Conservation (phyloP, 1,140 invertebrate species). For the Drosophila miranda region DNA sequence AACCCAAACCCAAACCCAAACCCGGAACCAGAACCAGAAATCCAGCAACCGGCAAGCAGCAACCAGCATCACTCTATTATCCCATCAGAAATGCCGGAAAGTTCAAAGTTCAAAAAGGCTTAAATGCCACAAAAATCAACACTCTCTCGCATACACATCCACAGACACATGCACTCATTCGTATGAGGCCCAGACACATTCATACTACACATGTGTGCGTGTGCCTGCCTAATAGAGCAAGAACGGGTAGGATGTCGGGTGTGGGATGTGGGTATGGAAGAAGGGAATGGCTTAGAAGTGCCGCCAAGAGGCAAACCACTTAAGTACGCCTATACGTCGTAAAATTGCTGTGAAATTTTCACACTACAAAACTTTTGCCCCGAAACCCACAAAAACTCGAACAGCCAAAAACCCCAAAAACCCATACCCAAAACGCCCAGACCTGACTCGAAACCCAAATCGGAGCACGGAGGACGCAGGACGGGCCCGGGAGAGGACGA, state of each 20-base stretch:
- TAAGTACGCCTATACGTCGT: constrained; percentile 65
- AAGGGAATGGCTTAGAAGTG: constrained; percentile 58
- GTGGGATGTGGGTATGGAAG: background rate
- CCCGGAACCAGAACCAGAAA: background rate
- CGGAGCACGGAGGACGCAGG: background rate
- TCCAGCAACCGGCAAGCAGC: background rate
- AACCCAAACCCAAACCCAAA: background rate
- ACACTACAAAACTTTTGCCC: constrained; percentile 74
- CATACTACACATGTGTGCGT: background rate
- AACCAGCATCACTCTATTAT: constrained; percentile 27
- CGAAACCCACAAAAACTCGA: background rate
- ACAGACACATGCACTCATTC: constrained; percentile 17
- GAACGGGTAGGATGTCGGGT: background rate
- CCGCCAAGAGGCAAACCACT: constrained; percentile 74
- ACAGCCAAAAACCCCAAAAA: background rate
- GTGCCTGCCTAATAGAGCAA: constrained; percentile 39
- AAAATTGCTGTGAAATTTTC: constrained; percentile 78
- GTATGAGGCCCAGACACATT: too few species aligned
- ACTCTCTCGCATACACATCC: constrained; percentile 29
- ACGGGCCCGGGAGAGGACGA: constrained; percentile 7
- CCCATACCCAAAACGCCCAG: constrained; percentile 25
- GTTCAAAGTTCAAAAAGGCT: constrained; percentile 78
- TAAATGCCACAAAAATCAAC: constrained; percentile 77
- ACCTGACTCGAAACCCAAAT: constrained; percentile 29
- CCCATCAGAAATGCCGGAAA: constrained; percentile 25